A percentile compares a stretch with the other conserved stretches of the same genome.
phyloP scores from a whole-genome alignment of 2,888 invertebrate species.

The Monochamus alternatus region DNA sequence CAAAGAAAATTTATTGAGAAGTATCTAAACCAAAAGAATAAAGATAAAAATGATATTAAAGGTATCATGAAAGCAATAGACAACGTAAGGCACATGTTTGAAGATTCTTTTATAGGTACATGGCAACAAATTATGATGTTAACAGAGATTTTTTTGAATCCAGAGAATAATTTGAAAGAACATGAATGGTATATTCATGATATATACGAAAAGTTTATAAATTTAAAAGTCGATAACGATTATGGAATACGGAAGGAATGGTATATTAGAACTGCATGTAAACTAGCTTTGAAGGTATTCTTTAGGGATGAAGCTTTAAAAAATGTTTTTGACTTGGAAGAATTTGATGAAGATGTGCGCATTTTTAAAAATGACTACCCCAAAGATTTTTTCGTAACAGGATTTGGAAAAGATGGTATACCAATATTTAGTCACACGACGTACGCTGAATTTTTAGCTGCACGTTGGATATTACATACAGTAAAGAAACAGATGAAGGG shows the following conservation, averaged over 20 bases:
- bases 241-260: not conserved
- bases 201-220: conserved; percentile 36
- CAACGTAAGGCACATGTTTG: conserved; percentile 5
- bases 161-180: not conserved
- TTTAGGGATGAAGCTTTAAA: conserved; percentile 19
- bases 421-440: conserved; percentile 38
- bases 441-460: conserved; percentile 40
- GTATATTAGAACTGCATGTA: conserved; percentile 29
- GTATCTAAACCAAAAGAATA: conserved; percentile 27
- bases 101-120: conserved; percentile 38
- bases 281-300: conserved; percentile 34
- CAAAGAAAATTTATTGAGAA: conserved; percentile 24
- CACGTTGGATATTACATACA: conserved; percentile 27
- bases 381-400: conserved; percentile 21
- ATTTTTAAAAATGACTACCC: conserved; percentile 23
- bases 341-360: conserved; percentile 21
- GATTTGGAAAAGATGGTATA: conserved; percentile 9
- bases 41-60: conserved; percentile 12
- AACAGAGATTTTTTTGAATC: conserved; percentile 31
- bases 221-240: conserved; percentile 13
- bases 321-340: conserved; percentile 32
- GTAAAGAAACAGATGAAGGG: conserved; percentile 25
- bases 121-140: conserved; percentile 45
- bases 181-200: conserved; percentile 13
- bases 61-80: conserved; percentile 5